Base-by-base conservation (phyloP, 2,888 invertebrate genomes). In the Drosophila ezoana region DNA sequence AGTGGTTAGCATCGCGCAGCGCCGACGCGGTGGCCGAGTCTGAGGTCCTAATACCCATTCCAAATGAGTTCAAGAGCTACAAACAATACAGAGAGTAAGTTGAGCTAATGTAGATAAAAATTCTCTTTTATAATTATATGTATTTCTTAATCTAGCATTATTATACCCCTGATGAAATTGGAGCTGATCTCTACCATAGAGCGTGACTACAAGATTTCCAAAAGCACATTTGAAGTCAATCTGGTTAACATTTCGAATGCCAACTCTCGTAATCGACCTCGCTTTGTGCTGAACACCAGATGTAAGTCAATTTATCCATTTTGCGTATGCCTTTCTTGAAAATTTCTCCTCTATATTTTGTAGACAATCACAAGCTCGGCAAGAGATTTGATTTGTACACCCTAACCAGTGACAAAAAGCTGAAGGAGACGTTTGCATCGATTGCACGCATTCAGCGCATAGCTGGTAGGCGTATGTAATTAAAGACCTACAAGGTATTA, bases 1-100 rank as follows among this genome's bases (percentile, higher is more conserved):
- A 93, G 28, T 96, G 95, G 96, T 87, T 96, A 3, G 91, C 93
- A 61, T 94, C 94, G 76, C 94, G 95, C 11, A 92, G 92, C 59
- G 92, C 93, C 4, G 75, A 86, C 1, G 93, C 94, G 28, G 90
- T 94, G 47, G 93, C 93, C 0, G 93, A 93, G 28, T 90, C 90
- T 48, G 92, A 93, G 44, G 89, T 93, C 4, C 91, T 95, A 2
- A 88, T 93, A 78, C 93, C 93, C 4, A 93, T 95, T 79, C 93
- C 94, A 14, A 93, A 93, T 80, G 90, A 92, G 18, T 96, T 95
- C 88, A 85, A 83, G 3, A 93, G 92, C 48, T 94, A 94, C 80
- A 91, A 92, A 10, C 94, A 95, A 67, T 96, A 96, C 90, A 92
- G 92, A 48, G 92, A 93, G 94, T 94, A 91, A 76, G 72, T 74